These are phyloP conservation scores for Syrphus vitripennis DNA, from an alignment of 2,888 invertebrate genomes.

Conservation along the genomic window DNA sequence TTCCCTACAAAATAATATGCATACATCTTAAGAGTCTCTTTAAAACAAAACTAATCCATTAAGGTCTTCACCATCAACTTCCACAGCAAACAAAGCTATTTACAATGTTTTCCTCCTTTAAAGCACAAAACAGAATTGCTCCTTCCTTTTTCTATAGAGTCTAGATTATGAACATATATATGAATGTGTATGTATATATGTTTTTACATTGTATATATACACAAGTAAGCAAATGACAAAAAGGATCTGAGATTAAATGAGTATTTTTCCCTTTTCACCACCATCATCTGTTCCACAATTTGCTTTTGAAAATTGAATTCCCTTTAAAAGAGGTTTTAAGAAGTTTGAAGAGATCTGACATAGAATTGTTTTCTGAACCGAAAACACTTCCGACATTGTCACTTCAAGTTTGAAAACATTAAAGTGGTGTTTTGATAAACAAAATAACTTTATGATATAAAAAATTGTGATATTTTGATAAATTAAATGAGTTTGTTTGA, in stretches of 20 bases:
- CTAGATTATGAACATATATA: neutral
- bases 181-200: neutral
- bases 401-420: slow-evolving; percentile 54
- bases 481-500: neutral
- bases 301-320: slow-evolving; percentile 22
- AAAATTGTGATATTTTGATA: too few relatives aligned
- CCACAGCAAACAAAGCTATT: slow-evolving; percentile 44
- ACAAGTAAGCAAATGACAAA: neutral
- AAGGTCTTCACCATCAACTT: slow-evolving; percentile 33
- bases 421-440: too few relatives aligned
- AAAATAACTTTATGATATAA: too few relatives aligned
- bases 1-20: slow-evolving; percentile 35
- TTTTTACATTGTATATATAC: neutral
- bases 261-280: slow-evolving; percentile 22
- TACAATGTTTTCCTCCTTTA: slow-evolving; percentile 46
- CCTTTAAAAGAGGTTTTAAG: neutral
- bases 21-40: slow-evolving; percentile 32
- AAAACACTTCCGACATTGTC: slow-evolving; percentile 50
- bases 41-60: slow-evolving; percentile 66
- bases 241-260: slow-evolving; percentile 30
- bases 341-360: slow-evolving; percentile 7
- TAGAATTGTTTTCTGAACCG: slow-evolving; percentile 40
- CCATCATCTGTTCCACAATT: slow-evolving; percentile 5
- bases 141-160: neutral
- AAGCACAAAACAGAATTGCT: slow-evolving; percentile 7